Evolutionary conservation across 2,888 invertebrate species (phyloP).

Genomic region (Gibbula magus): DNA sequence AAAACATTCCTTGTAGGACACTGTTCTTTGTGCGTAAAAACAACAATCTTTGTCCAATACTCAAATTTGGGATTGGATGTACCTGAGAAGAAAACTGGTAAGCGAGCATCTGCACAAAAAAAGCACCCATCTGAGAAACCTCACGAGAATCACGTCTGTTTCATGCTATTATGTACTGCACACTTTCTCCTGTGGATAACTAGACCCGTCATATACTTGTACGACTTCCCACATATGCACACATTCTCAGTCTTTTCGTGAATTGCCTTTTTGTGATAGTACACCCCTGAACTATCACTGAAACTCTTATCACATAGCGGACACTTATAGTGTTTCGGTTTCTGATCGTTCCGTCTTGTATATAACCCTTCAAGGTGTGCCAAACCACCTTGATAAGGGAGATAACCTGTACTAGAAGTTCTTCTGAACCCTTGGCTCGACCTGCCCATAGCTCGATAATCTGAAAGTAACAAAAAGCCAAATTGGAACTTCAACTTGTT

Average conservation of each 20-base stretch:
- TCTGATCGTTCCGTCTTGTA: neutral
- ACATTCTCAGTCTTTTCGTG: neutral
- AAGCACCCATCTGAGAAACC: too few species aligned
- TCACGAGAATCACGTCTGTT: too few species aligned
- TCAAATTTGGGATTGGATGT: too few species aligned
- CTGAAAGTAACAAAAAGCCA: conserved; percentile 23
- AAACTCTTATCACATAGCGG: neutral
- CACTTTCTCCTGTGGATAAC: conserved; percentile 12
- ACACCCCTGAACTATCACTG: neutral
- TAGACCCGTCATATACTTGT: neutral
- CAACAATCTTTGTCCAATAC: too few species aligned
- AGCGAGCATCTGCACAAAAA: too few species aligned
- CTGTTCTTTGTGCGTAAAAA: too few species aligned
- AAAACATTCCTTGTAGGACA: too few species aligned
- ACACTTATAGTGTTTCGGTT: neutral
- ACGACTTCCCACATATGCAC: neutral
- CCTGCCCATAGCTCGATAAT: conserved; percentile 1
- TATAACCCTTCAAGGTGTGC: neutral
- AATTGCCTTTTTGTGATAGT: neutral
- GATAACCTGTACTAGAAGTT: neutral
- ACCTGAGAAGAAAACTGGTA: too few species aligned
- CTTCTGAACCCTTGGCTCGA: neutral
- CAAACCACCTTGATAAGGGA: neutral
- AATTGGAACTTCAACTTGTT: neutral
- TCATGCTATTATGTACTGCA: neutral